These are phyloP conservation scores for Plemyria rubiginata DNA, from an alignment of 2,888 invertebrate genomes.

Conservation along the genomic window DNA sequence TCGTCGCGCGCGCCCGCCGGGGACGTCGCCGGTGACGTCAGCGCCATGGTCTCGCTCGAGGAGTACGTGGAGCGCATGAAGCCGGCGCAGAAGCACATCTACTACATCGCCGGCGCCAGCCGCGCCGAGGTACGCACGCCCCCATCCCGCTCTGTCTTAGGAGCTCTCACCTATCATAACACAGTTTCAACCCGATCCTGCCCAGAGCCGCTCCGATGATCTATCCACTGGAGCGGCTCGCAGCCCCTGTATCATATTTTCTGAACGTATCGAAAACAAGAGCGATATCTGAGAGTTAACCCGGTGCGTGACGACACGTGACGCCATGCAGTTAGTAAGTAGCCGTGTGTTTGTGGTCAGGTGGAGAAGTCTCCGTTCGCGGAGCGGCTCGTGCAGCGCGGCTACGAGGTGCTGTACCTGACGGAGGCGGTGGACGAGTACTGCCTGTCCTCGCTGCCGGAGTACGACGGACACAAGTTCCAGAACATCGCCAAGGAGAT, in stretches of 20 bases:
- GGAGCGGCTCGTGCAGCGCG: constrained; percentile 95
- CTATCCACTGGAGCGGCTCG: too few species aligned
- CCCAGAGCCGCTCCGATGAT: too few species aligned
- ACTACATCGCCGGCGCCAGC: constrained; percentile 96
- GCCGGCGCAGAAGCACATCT: constrained; percentile 96
- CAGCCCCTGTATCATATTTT: too few species aligned
- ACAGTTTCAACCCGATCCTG: too few species aligned
- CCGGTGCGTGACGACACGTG: too few species aligned
- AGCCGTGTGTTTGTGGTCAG: constrained; percentile 41
- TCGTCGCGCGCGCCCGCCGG: constrained; percentile 90
- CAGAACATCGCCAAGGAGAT: constrained; percentile 99
- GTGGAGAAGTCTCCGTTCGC: constrained; percentile 97
- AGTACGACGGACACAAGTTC: constrained; percentile 99
- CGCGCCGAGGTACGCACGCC: constrained; percentile 92
- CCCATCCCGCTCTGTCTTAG: too few species aligned
- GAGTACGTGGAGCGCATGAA: constrained; percentile 98
- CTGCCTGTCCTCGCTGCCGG: constrained; percentile 97
- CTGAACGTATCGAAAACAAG: too few species aligned
- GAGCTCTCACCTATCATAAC: too few species aligned
- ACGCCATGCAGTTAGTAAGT: too few species aligned
- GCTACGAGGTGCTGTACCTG: constrained; percentile 97
- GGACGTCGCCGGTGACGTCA: background rate
- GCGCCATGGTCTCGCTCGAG: constrained; percentile 89
- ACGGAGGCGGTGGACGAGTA: constrained; percentile 99
- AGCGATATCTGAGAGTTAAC: too few species aligned